Conservation (phyloP, 2,888 invertebrate species). For the Epirrhoe alternata region DNA sequence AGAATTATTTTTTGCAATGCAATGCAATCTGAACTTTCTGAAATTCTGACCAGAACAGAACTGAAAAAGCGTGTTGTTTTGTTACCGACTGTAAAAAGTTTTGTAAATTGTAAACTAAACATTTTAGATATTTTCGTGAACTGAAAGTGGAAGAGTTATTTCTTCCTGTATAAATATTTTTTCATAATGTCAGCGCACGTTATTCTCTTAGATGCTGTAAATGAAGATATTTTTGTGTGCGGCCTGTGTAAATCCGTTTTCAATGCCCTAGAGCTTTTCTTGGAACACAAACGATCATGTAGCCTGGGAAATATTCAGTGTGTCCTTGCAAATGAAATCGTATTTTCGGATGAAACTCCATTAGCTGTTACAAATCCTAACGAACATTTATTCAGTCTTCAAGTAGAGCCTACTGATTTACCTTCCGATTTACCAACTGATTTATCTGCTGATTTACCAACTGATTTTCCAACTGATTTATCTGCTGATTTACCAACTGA, state of each 20-base stretch:
- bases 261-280: constrained; percentile 84
- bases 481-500: too few species aligned
- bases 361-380: constrained; percentile 2
- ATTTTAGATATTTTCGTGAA: too few species aligned
- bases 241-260: constrained; percentile 88
- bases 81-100: too few species aligned
- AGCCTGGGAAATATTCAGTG: constrained; percentile 1
- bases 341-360: constrained; percentile 9
- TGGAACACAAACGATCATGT: constrained; percentile 83
- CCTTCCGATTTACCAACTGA: background rate
- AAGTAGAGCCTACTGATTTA: constrained; percentile 5
- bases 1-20: too few species aligned
- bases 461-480: too few species aligned
- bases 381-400: constrained; percentile 2
- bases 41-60: too few species aligned
- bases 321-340: constrained; percentile 4
- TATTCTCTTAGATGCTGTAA: constrained; percentile 57
- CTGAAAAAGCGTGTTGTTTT: too few species aligned
- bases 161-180: background rate
- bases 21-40: too few species aligned
- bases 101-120: too few species aligned
- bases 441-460: too few species aligned
- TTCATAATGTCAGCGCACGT: constrained; percentile 44
- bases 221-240: constrained; percentile 89
- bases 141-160: background rate